A percentile compares a stretch with the other conserved stretches of the same genome.
phyloP scores from a whole-genome alignment of 1,140 invertebrate genomes.

The Trachelipus rathkii region DNA sequence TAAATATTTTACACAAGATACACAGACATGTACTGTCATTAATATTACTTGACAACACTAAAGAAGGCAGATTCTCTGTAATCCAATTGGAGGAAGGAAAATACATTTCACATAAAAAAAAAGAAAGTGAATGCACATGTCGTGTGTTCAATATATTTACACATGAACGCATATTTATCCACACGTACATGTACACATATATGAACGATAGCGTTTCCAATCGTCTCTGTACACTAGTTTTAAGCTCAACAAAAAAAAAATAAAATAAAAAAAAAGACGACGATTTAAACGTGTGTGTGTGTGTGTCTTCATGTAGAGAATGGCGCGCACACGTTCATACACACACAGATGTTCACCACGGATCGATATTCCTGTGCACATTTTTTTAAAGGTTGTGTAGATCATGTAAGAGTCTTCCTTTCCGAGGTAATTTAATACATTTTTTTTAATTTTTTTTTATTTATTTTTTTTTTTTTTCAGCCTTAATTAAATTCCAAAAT shows the following conservation, averaged over 20 bases:
- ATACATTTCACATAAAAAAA: background rate
- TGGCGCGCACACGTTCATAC: background rate
- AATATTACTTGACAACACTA: background rate
- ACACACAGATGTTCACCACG: background rate
- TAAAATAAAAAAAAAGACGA: too few species aligned
- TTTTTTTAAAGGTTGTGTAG: conserved; percentile 12
- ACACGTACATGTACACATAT: too few species aligned
- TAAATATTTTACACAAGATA: background rate
- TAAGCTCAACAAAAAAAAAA: too few species aligned
- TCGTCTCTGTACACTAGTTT: too few species aligned
- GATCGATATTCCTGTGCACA: background rate
- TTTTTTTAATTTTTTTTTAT: too few species aligned
- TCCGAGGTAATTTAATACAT: background rate
- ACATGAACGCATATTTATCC: background rate
- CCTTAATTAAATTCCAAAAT: too few species aligned
- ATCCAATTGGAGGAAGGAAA: background rate
- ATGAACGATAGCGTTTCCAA: too few species aligned
- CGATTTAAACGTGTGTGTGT: background rate
- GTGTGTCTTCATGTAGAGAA: background rate
- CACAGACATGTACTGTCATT: background rate
- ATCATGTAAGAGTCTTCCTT: background rate
- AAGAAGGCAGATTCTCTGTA: background rate
- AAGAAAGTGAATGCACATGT: background rate
- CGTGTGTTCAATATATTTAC: background rate
- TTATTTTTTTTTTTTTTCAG: too few species aligned